A percentile compares a stretch with the other conserved stretches of the same genome.
Evolutionary conservation across 2,797 vertebrate species (phyloP).

Genomic region (Lagocephalus sceleratus): DNA sequence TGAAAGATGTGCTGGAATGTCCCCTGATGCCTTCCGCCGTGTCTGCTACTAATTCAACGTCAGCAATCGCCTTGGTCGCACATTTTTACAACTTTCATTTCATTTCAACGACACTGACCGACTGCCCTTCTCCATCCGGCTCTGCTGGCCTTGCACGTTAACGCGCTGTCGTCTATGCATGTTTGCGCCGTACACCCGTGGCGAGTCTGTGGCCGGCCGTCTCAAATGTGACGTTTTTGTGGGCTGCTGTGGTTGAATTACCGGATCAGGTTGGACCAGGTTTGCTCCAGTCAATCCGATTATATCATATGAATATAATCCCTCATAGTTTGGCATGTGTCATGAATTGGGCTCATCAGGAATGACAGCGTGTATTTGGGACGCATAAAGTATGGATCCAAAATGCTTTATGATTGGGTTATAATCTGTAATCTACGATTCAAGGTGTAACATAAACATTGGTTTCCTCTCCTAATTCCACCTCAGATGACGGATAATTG

Average conservation of each 20-base stretch:
- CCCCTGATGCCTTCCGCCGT: conserved; percentile 16
- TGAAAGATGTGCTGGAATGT: too few relatives aligned
- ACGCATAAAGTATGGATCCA: too few relatives aligned
- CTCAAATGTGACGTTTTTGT: too few relatives aligned
- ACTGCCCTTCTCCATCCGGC: background rate
- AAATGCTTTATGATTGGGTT: background rate
- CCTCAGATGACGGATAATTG: conserved; percentile 57
- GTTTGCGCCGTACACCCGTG: too few relatives aligned
- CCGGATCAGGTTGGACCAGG: background rate
- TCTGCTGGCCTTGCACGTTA: background rate
- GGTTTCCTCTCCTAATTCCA: background rate
- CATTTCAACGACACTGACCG: conserved; percentile 1
- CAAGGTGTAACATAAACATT: background rate
- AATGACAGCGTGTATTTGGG: too few relatives aligned
- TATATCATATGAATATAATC: background rate
- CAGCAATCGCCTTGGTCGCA: conserved; percentile 4
- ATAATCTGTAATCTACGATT: background rate
- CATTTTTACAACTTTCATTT: background rate
- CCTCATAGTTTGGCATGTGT: too few relatives aligned
- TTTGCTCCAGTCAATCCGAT: too few relatives aligned
- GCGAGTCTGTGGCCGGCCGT: too few relatives aligned
- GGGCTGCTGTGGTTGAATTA: background rate
- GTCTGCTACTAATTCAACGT: conserved; percentile 16
- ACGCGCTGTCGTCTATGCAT: too few relatives aligned
- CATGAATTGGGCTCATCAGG: too few relatives aligned